phyloP scores from a whole-genome alignment of 2,797 vertebrate genomes.

The Amazona finschi region DNA sequence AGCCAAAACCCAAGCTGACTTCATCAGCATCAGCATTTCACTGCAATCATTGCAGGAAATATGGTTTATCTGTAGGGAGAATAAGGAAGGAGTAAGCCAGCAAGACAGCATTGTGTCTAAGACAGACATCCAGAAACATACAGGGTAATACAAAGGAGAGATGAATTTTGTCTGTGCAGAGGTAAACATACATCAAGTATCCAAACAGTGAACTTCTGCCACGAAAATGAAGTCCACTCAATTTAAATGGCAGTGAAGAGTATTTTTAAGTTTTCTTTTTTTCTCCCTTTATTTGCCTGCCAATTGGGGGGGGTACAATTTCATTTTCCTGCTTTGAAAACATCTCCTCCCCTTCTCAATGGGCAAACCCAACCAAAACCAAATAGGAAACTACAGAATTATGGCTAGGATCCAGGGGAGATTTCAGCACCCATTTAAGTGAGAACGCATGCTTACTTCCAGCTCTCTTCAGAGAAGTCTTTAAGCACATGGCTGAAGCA shows the following conservation, averaged over 20 bases:
- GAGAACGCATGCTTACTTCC: neutral
- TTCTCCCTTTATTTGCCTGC: neutral
- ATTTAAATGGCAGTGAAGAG: neutral
- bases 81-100: neutral
- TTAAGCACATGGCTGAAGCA: neutral
- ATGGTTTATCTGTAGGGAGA: neutral
- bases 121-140: neutral
- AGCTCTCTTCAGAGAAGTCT: neutral
- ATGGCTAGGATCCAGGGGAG: slow-evolving; percentile 1
- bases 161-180: neutral
- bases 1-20: neutral
- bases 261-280: neutral
- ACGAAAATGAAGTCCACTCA: neutral
- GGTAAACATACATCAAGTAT: neutral
- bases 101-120: neutral
- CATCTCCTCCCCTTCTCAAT: neutral
- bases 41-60: neutral
- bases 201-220: neutral
- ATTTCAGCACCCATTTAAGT: slow-evolving; percentile 41
- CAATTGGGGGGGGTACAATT: neutral
- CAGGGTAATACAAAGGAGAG: neutral
- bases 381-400: neutral
- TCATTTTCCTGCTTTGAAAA: neutral
- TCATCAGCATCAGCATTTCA: neutral
- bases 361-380: neutral